Conservation (phyloP, 2,797 vertebrate genomes). For the Sternarchorhynchus goeldii region DNA sequence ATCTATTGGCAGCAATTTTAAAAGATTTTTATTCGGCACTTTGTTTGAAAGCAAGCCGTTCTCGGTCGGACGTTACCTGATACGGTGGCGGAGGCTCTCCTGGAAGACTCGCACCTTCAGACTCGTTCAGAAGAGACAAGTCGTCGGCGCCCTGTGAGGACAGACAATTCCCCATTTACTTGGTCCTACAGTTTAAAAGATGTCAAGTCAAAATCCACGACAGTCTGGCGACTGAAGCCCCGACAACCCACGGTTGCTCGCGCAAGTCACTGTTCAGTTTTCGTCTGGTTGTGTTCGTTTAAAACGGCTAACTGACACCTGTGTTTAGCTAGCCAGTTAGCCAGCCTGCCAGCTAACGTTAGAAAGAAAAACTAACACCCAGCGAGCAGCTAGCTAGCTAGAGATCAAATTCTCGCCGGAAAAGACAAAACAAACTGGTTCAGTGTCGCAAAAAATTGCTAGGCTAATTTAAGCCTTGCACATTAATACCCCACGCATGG, state of each 20-base stretch:
- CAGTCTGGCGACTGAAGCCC: too few species aligned
- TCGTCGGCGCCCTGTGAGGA: conserved; percentile 81
- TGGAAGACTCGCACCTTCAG: conserved; percentile 79
- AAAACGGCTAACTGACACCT: background rate
- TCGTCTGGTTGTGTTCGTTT: background rate
- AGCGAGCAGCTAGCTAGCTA: background rate
- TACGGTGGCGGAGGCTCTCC: conserved; percentile 80
- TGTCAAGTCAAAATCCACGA: background rate
- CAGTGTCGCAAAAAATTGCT: background rate
- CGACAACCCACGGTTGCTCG: too few species aligned
- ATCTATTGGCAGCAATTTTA: too few species aligned
- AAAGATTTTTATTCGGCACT: too few species aligned
- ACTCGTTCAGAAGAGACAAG: conserved; percentile 81
- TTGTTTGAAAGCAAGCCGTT: too few species aligned
- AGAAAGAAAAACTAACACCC: conserved; percentile 15
- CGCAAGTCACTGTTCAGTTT: background rate
- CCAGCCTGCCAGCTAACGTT: conserved; percentile 7
- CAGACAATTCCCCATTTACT: conserved; percentile 84
- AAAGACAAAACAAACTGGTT: background rate
- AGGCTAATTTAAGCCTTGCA: background rate
- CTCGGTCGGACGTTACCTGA: conserved; percentile 65
- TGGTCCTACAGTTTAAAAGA: conserved; percentile 4
- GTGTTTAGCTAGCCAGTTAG: background rate
- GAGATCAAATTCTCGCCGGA: background rate
- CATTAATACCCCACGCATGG: background rate